Conservation (phyloP, 2,113 vertebrate species). For the Tachuris rubrigastra region DNA sequence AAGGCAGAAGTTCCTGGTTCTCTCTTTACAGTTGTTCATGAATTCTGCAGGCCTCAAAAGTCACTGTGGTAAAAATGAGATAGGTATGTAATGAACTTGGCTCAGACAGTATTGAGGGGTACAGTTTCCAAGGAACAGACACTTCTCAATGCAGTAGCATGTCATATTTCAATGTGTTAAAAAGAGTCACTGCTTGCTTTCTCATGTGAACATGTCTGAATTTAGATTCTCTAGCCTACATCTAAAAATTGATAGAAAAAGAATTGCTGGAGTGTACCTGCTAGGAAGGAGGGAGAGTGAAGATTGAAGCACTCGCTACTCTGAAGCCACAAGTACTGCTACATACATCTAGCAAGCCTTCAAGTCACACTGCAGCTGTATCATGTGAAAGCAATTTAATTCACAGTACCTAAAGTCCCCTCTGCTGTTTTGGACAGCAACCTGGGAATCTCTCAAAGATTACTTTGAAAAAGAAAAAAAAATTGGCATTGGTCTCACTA, state of each 20-base stretch:
- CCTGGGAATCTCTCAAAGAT: neutral
- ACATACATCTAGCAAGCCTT: neutral
- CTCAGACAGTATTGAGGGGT: neutral
- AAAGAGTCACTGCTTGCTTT: neutral
- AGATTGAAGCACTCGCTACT: neutral
- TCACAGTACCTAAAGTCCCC: neutral
- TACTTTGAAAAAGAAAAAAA: neutral
- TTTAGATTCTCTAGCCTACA: neutral
- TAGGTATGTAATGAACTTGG: neutral
- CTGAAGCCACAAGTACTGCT: neutral
- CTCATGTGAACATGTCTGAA: neutral
- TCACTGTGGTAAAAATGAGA: neutral
- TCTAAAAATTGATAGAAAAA: neutral
- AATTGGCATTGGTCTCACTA: neutral
- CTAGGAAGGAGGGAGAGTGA: neutral
- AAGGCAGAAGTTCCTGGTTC: constrained; percentile 1
- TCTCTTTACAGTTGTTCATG: neutral
- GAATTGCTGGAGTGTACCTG: constrained; percentile 9
- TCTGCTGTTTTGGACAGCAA: neutral
- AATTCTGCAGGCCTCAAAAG: constrained; percentile 11
- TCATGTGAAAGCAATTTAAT: neutral
- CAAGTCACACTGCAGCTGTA: neutral
- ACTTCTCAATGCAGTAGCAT: neutral
- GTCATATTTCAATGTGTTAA: constrained; percentile 7
- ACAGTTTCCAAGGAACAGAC: constrained; percentile 17